Evolutionary conservation across 2,797 vertebrate genomes (phyloP).

Genomic region (Manis pentadactyla): DNA sequence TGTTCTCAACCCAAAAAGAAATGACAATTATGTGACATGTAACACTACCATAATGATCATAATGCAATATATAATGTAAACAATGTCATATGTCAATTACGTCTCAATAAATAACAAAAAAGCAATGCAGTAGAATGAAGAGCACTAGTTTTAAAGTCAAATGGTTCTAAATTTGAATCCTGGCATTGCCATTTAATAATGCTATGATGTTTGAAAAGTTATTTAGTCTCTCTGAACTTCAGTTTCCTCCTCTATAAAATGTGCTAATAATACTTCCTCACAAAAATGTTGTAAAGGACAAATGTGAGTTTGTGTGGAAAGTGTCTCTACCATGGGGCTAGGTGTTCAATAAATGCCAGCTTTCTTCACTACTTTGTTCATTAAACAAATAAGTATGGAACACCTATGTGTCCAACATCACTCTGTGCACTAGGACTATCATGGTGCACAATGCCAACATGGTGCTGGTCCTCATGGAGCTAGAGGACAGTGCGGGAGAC

Average conservation of each 20-base stretch:
- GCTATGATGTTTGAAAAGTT: background rate
- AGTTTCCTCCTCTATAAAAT: slow-evolving; percentile 14
- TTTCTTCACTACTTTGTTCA: slow-evolving; percentile 24
- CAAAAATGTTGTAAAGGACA: slow-evolving; percentile 93
- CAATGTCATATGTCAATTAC: background rate
- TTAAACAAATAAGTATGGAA: background rate
- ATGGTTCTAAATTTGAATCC: background rate
- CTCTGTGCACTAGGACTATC: background rate
- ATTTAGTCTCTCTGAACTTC: background rate
- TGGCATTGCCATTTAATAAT: background rate
- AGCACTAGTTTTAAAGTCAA: slow-evolving; percentile 12
- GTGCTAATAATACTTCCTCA: slow-evolving; percentile 79
- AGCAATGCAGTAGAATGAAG: background rate
- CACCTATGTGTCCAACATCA: background rate
- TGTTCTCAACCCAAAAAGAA: background rate
- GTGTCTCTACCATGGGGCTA: background rate
- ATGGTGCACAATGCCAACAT: background rate
- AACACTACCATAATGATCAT: too few relatives aligned
- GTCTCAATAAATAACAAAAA: background rate
- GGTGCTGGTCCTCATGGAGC: background rate
- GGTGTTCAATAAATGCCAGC: background rate
- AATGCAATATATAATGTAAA: background rate
- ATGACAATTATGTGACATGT: background rate
- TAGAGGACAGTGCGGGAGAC: background rate
- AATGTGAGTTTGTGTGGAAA: slow-evolving; percentile 92